phyloP scores from a whole-genome alignment of 2,113 vertebrate genomes.

The Planiliza haematocheilus region DNA sequence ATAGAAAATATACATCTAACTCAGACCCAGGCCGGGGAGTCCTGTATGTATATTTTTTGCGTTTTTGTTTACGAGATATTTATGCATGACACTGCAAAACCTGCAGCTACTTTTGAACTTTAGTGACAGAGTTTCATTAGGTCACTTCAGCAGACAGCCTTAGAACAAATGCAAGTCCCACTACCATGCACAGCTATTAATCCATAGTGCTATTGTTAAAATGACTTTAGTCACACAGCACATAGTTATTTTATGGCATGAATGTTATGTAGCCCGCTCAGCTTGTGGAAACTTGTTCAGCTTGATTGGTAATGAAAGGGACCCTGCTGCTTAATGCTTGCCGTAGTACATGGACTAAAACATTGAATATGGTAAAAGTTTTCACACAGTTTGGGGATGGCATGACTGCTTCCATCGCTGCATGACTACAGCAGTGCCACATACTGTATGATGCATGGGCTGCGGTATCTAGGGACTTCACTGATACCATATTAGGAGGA shows the following conservation, averaged over 20 bases:
- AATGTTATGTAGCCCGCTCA: slow-evolving; percentile 39
- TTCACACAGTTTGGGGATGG: slow-evolving; percentile 32
- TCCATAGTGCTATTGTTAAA: slow-evolving; percentile 43
- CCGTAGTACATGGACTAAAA: slow-evolving; percentile 30
- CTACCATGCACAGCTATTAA: slow-evolving; percentile 39
- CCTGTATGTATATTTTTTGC: slow-evolving; percentile 19
- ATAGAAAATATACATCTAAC: slow-evolving; percentile 46
- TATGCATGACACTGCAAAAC: slow-evolving; percentile 18
- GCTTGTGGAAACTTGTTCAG: slow-evolving; percentile 43
- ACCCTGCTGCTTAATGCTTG: slow-evolving; percentile 57
- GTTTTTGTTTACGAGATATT: slow-evolving; percentile 41
- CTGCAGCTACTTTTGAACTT: slow-evolving; percentile 30
- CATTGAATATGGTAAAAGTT: slow-evolving; percentile 32
- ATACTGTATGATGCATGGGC: slow-evolving; percentile 65
- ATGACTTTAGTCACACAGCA: slow-evolving; percentile 47
- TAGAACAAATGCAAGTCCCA: slow-evolving; percentile 36
- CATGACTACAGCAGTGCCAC: slow-evolving; percentile 24
- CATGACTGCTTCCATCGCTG: slow-evolving; percentile 2
- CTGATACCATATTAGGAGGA: slow-evolving; percentile 73
- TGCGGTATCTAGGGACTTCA: slow-evolving; percentile 59
- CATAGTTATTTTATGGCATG: slow-evolving; percentile 35
- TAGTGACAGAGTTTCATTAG: slow-evolving; percentile 47
- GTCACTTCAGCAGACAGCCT: slow-evolving; percentile 51
- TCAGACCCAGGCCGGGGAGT: not conserved
- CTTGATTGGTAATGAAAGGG: slow-evolving; percentile 59